These are phyloP conservation scores for Drosophila lutescens DNA, from an alignment of 2,888 invertebrate genomes.

Conservation along the genomic window DNA sequence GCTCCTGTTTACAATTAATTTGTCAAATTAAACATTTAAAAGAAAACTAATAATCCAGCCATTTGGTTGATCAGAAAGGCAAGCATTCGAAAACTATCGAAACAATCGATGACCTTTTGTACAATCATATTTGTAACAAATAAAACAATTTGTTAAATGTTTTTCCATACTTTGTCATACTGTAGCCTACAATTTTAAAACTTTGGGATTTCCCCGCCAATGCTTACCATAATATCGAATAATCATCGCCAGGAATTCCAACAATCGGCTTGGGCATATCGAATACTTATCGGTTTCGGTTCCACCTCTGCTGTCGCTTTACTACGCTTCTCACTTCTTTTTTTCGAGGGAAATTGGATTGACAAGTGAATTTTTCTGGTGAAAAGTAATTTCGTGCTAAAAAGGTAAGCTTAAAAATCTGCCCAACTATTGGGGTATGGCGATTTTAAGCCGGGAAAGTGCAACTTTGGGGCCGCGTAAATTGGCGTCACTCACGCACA, in stretches of 20 bases:
- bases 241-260: neutral
- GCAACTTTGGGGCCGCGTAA: neutral
- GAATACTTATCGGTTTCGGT: no score
- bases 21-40: no score
- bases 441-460: neutral
- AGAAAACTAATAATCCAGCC: neutral
- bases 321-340: neutral
- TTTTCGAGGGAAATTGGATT: neutral
- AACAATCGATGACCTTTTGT: no score
- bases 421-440: neutral
- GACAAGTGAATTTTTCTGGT: neutral
- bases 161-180: no score
- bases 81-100: no score
- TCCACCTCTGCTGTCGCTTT: no score
- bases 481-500: neutral
- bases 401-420: neutral
- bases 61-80: neutral
- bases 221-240: neutral
- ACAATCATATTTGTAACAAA: no score
- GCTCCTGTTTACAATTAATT: no score
- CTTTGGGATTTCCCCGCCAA: no score
- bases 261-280: no score
- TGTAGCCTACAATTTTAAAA: no score
- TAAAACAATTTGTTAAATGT: no score
- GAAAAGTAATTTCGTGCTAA: neutral